A percentile compares a stretch with the other conserved stretches of the same genome.
These are phyloP conservation scores for Penaeus chinensis DNA, from an alignment of 1,140 invertebrate genomes.

Conservation along the genomic window DNA sequence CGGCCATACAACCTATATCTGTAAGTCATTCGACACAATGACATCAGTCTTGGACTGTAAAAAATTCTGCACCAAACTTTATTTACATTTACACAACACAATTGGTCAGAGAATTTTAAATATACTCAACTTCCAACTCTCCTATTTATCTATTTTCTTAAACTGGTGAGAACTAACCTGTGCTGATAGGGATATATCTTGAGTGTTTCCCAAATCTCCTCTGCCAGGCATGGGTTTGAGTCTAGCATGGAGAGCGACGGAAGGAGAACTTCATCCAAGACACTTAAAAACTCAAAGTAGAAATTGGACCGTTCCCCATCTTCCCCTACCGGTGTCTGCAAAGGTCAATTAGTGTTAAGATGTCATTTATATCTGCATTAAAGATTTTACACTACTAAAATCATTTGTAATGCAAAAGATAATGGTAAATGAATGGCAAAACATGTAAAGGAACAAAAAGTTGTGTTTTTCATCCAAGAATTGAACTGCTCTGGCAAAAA, in stretches of 20 bases:
- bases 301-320: slow-evolving; percentile 66
- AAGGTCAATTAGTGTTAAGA: neutral
- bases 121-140: neutral
- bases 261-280: slow-evolving; percentile 88
- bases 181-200: slow-evolving; percentile 93
- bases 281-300: slow-evolving; percentile 84
- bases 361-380: neutral
- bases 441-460: neutral
- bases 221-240: slow-evolving; percentile 93
- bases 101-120: neutral
- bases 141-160: neutral
- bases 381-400: neutral
- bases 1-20: slow-evolving; percentile 67
- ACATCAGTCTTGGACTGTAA: neutral
- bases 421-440: neutral
- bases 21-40: neutral
- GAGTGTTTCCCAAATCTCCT: slow-evolving; percentile 94
- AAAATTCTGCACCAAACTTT: no score
- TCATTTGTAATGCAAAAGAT: neutral
- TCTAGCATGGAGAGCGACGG: slow-evolving; percentile 92
- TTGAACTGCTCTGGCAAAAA: neutral
- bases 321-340: slow-evolving; percentile 15
- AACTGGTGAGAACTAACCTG: slow-evolving; percentile 71
- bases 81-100: neutral
- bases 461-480: neutral